Conservation (phyloP, 2,113 vertebrate genomes). For the Bothrops jararaca region DNA sequence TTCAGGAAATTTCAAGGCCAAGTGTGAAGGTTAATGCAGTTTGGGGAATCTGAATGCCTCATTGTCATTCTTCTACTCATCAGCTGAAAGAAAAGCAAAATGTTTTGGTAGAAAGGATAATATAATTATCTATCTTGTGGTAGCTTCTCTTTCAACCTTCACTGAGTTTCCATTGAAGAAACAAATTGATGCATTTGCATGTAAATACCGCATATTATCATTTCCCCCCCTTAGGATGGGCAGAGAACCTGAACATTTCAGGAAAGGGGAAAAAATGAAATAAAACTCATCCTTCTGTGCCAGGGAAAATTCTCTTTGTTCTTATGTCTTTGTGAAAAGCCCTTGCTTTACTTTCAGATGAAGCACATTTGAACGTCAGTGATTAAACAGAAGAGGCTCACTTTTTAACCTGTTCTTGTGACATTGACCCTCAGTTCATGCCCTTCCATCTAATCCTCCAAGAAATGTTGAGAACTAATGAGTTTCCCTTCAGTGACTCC, state of each 20-base stretch:
- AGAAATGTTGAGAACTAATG: not conserved
- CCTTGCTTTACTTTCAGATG: not conserved
- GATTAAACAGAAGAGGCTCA: not conserved
- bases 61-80: constrained; percentile 36
- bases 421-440: rapidly evolving
- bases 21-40: not conserved
- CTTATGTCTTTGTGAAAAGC: not conserved
- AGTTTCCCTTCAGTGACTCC: not conserved
- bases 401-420: not conserved
- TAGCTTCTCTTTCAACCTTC: constrained; percentile 41
- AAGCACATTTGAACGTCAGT: not conserved
- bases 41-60: constrained; percentile 37
- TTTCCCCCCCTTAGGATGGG: rapidly evolving
- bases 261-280: constrained; percentile 2
- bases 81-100: constrained; percentile 18
- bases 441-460: not conserved
- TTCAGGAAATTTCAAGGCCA: constrained; percentile 10
- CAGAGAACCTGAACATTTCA: constrained; percentile 19
- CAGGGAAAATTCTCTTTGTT: not conserved
- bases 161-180: constrained; percentile 36
- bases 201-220: constrained; percentile 48
- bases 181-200: constrained; percentile 59
- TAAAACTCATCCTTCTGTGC: constrained; percentile 8
- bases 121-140: not conserved
- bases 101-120: constrained; percentile 28